Evolutionary conservation across 2,797 vertebrate species (phyloP).

Genomic region (Echiichthys vipera): DNA sequence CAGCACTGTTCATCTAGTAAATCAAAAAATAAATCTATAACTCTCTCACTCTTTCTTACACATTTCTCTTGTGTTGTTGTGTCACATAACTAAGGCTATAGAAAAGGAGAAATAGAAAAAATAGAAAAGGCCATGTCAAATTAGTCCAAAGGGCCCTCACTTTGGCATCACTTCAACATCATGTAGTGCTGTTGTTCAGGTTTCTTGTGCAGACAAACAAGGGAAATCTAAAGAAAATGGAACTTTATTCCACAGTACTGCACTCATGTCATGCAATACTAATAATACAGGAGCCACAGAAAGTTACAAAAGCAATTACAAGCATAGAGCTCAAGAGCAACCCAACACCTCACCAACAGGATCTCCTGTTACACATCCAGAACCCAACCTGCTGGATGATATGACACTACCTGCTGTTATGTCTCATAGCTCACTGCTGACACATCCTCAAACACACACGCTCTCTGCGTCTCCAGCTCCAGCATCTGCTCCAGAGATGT

Average conservation of each 20-base stretch:
- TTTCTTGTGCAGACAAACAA: background rate
- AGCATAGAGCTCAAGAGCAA: conserved; percentile 45
- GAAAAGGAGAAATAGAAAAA: too few species aligned
- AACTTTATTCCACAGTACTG: background rate
- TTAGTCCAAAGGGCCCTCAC: too few species aligned
- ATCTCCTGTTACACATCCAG: conserved; percentile 56
- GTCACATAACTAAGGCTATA: too few species aligned
- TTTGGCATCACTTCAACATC: background rate
- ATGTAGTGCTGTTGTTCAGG: background rate
- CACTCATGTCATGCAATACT: background rate
- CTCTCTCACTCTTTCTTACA: too few species aligned
- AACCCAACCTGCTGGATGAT: conserved; percentile 60
- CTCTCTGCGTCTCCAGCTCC: conserved; percentile 12
- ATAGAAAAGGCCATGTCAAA: too few species aligned
- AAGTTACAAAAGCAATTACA: conserved; percentile 40
- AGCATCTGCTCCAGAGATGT: conserved; percentile 52
- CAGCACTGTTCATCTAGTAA: too few species aligned
- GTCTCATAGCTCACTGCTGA: background rate
- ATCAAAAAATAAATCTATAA: too few species aligned
- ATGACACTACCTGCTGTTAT: conserved; percentile 35
- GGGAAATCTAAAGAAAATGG: background rate
- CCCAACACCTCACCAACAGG: conserved; percentile 22
- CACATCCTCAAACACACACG: conserved; percentile 13
- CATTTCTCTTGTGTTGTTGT: too few species aligned
- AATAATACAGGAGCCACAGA: conserved; percentile 31